phyloP scores from a whole-genome alignment of 2,888 invertebrate species.

The Cetonia aurata region DNA sequence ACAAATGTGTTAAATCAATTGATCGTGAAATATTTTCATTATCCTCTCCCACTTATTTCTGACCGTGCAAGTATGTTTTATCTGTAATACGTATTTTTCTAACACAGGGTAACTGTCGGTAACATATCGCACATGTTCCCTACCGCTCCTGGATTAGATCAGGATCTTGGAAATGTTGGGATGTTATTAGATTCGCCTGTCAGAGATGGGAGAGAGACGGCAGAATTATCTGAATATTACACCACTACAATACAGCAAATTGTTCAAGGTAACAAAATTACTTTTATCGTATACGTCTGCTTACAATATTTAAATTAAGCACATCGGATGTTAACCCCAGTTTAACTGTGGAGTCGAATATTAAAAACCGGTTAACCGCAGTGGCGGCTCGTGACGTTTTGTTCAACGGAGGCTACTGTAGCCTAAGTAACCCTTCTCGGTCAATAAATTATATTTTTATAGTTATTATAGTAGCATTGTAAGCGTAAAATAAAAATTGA shows the following conservation, averaged over 20 bases:
- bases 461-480: no score
- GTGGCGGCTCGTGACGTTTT: no score
- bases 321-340: no score
- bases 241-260: slow-evolving; percentile 56
- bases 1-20: slow-evolving; percentile 12
- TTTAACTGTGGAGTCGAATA: no score
- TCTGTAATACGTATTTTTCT: slow-evolving; percentile 47
- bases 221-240: slow-evolving; percentile 64
- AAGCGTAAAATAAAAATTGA: no score
- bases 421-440: no score
- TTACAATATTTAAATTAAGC: no score
- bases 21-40: slow-evolving; percentile 42
- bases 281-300: no score
- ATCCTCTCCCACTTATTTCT: neutral
- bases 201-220: slow-evolving; percentile 59
- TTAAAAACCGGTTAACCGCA: no score
- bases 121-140: slow-evolving; percentile 70
- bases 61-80: slow-evolving; percentile 8
- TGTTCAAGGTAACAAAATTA: slow-evolving; percentile 41
- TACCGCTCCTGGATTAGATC: slow-evolving; percentile 69
- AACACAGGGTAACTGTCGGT: slow-evolving; percentile 62
- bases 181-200: slow-evolving; percentile 66
- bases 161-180: slow-evolving; percentile 69
- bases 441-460: no score
- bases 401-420: no score